Evolutionary conservation across 2,113 vertebrate species (phyloP).

Genomic region (Eolophus roseicapilla): DNA sequence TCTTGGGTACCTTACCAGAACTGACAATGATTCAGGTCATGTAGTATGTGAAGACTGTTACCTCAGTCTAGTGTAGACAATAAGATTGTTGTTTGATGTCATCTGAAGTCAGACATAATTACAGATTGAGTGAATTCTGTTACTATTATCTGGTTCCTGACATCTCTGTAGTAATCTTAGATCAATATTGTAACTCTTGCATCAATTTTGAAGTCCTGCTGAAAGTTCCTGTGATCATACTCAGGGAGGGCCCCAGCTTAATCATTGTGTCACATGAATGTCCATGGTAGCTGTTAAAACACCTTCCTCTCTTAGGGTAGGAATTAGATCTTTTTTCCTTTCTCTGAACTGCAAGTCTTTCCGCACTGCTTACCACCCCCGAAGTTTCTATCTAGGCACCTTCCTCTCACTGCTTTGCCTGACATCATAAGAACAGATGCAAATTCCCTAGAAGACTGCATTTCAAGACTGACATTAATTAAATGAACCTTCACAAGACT

Average conservation of each 20-base stretch:
- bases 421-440: rapidly evolving
- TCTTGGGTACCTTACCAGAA: neutral
- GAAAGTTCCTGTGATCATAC: neutral
- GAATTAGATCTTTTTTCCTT: neutral
- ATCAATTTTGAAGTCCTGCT: neutral
- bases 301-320: neutral
- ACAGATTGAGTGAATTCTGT: neutral
- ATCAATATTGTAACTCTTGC: neutral
- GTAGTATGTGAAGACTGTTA: neutral
- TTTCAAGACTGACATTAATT: neutral
- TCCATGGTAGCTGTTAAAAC: neutral
- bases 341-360: neutral
- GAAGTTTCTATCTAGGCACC: neutral
- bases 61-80: neutral
- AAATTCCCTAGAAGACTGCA: neutral
- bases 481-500: neutral
- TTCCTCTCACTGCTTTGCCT: neutral
- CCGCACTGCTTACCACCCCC: neutral
- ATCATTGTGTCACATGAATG: neutral
- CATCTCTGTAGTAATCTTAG: neutral
- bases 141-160: neutral
- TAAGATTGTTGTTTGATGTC: neutral
- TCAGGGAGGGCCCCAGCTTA: neutral
- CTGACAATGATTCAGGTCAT: neutral
- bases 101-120: neutral